phyloP scores from a whole-genome alignment of 2,113 vertebrate genomes.

The Gambusia affinis region DNA sequence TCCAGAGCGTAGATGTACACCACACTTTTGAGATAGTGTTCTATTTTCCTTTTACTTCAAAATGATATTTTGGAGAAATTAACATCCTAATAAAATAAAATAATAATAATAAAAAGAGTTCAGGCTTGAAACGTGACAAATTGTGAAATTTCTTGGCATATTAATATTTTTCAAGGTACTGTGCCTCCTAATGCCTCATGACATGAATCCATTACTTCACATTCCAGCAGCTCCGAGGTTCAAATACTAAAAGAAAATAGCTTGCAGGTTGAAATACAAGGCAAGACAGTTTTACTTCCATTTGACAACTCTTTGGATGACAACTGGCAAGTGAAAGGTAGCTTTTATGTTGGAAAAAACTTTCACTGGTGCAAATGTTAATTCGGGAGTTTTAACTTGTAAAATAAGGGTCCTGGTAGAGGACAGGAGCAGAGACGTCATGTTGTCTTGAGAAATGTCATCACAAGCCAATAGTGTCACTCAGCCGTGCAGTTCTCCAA shows the following conservation, averaged over 20 bases:
- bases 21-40: no score
- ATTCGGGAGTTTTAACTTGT: slow-evolving; percentile 10
- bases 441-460: slow-evolving; percentile 29
- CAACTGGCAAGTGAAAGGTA: background rate
- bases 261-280: slow-evolving; percentile 36
- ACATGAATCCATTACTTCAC: slow-evolving; percentile 67
- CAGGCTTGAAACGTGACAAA: background rate
- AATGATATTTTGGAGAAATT: background rate
- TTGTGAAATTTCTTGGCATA: background rate
- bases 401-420: slow-evolving; percentile 15
- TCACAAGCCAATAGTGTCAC: slow-evolving; percentile 18
- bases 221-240: slow-evolving; percentile 32
- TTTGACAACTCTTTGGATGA: slow-evolving; percentile 20
- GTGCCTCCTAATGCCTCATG: slow-evolving; percentile 74
- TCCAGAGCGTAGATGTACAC: no score
- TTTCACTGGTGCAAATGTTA: slow-evolving; percentile 1
- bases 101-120: background rate
- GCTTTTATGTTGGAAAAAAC: no score
- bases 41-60: background rate
- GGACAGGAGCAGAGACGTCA: background rate
- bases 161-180: background rate
- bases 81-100: background rate
- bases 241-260: slow-evolving; percentile 28
- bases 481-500: slow-evolving; percentile 27
- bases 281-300: slow-evolving; percentile 14